A percentile compares a stretch with the other conserved stretches of the same genome.
phyloP scores from a whole-genome alignment of 2,888 invertebrate species.

The Sinopyrophorus schimmeli region DNA sequence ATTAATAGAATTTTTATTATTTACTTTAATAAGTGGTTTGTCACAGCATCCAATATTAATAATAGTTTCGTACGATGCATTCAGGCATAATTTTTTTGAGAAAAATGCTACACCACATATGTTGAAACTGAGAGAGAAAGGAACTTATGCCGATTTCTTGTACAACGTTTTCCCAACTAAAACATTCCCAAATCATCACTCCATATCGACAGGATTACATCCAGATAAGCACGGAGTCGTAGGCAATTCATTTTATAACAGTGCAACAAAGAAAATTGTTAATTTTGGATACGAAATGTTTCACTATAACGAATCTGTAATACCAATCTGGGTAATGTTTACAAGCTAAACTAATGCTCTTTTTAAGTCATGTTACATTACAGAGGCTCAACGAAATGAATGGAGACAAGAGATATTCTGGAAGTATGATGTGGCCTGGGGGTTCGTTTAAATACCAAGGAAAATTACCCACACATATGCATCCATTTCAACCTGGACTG shows the following conservation, averaged over 20 bases:
- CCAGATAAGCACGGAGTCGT: slow-evolving; percentile 71
- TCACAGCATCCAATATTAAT: slow-evolving; percentile 59
- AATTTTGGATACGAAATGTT: slow-evolving; percentile 56
- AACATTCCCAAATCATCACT: slow-evolving; percentile 76
- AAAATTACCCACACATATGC: slow-evolving; percentile 55
- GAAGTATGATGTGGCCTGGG: slow-evolving; percentile 75
- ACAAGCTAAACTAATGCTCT: slow-evolving; percentile 7
- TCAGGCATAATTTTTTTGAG: slow-evolving; percentile 68
- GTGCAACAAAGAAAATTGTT: slow-evolving; percentile 45
- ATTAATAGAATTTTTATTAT: slow-evolving; percentile 19
- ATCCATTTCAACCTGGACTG: slow-evolving; percentile 52
- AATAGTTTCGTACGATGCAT: slow-evolving; percentile 72
- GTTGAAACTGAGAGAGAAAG: slow-evolving; percentile 58
- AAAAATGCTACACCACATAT: slow-evolving; percentile 63
- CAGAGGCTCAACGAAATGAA: slow-evolving; percentile 62
- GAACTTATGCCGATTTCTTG: slow-evolving; percentile 63
- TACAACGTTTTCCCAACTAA: slow-evolving; percentile 68
- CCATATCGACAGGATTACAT: slow-evolving; percentile 71
- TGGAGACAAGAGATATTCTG: slow-evolving; percentile 61
- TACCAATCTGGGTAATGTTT: slow-evolving; percentile 63
- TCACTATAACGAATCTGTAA: slow-evolving; percentile 59
- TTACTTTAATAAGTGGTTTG: slow-evolving; percentile 40
- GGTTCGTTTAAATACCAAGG: slow-evolving; percentile 58
- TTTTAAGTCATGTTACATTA: slow-evolving; percentile 13
- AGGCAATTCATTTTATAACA: slow-evolving; percentile 65